Evolutionary conservation across 2,888 invertebrate species (phyloP), one percentile per base, ranked within the genome.

Genomic region (Argyra leucocephala): DNA sequence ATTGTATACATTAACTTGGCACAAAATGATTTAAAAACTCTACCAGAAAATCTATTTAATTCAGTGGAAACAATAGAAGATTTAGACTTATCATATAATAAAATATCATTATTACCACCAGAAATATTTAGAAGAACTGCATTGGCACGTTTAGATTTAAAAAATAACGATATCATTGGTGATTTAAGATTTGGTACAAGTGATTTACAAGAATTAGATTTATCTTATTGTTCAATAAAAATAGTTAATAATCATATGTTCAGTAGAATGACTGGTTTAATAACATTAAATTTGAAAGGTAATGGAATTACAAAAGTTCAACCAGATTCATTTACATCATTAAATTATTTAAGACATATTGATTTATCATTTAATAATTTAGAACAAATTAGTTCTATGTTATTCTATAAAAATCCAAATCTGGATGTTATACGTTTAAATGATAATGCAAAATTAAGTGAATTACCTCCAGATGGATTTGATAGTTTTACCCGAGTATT

Each of bases 281-380:
- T 85, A 36, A 85, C 86, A 72, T 81, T 91, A 36, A 85, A 85
- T 70, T 79, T 91, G 9, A 87, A 85, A 72, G 85, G 87, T 62
- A 91, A 91, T 75, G 84, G 83, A 66, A 84, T 91, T 67, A 83
- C 81, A 66, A 84, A 84, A 73, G 86, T 91, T 66, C 84, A 88
- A 72, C 84, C 85, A 22, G 86, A 86, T 73, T 86, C 89, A 7
- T 88, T 91, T 79, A 80, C 83, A 59, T 82, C 83, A 67, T 82
- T 91, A 66, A 83, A 83, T 65, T 84, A 86, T 69, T 81, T 91
- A 58, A 85, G 86, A 69, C 83, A 86, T 73, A 82, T 91, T 68
- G 89, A 91, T 76, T 81, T 91, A 67, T 89, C 90, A 3, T 83
- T 85, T 71, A 91, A 92, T 74, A 82, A 85, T 68, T 76, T 91